Percentiles rank a stretch among this genome's conserved stretches.
Conservation (phyloP, 2,888 invertebrate species). For the Lathronympha strigana region DNA sequence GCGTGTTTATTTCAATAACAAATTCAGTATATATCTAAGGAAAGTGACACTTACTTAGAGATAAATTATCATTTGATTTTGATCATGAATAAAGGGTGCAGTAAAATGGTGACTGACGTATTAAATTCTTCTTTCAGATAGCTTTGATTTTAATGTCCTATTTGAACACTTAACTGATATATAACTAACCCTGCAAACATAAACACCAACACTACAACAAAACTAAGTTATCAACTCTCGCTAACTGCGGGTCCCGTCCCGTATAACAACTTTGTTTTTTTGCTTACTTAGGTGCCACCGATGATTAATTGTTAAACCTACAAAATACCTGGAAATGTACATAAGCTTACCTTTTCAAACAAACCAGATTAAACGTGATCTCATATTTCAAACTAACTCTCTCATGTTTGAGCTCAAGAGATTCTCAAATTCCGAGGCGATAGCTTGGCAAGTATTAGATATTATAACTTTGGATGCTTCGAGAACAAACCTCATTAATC, state of each 20-base stretch:
- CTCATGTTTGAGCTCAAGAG: not conserved
- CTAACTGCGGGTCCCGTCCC: slow-evolving; percentile 13
- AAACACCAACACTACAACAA: slow-evolving; percentile 4
- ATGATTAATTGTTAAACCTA: slow-evolving; percentile 51
- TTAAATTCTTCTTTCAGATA: too few species aligned
- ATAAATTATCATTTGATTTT: too few species aligned
- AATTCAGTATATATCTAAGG: too few species aligned
- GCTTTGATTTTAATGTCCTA: too few species aligned
- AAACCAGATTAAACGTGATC: not conserved
- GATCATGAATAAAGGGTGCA: too few species aligned
- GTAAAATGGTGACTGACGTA: too few species aligned
- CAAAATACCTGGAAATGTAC: slow-evolving; percentile 29
- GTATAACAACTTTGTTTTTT: slow-evolving; percentile 46
- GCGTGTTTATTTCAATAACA: too few species aligned
- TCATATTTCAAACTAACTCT: not conserved
- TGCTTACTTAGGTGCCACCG: slow-evolving; percentile 53
- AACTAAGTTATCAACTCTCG: slow-evolving; percentile 23
- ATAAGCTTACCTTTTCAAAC: not conserved
- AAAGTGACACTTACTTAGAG: too few species aligned
- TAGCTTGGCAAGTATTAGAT: not conserved
- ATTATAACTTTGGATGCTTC: slow-evolving; percentile 18
- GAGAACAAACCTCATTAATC: slow-evolving; percentile 41
- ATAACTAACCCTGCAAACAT: not conserved
- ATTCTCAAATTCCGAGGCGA: not conserved
- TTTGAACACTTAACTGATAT: too few species aligned